Conservation (phyloP, 2,888 invertebrate genomes). For the Megastigmus dorsalis region DNA sequence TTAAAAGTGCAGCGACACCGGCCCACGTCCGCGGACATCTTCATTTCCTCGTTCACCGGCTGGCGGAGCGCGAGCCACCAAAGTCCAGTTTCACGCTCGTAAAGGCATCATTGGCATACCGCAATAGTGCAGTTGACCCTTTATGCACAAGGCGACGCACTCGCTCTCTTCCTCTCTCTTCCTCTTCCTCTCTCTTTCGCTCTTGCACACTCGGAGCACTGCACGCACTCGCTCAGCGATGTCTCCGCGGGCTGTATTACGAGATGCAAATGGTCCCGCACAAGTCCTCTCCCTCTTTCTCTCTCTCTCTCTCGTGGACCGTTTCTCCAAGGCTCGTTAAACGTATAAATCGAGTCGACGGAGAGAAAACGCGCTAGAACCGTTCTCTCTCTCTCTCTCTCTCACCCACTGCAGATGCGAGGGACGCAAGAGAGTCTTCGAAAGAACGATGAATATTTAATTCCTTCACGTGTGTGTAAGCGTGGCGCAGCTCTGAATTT, state of each 20-base stretch:
- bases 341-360: constrained; percentile 38
- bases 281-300: neutral
- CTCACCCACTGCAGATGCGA: neutral
- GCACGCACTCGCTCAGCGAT: neutral
- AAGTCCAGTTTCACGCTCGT: constrained; percentile 12
- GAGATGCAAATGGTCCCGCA: constrained; percentile 33
- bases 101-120: neutral
- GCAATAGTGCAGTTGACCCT: constrained; percentile 8
- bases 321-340: no score
- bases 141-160: no score
- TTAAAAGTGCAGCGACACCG: no score
- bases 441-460: constrained; percentile 55
- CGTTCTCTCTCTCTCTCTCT: neutral
- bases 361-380: no score
- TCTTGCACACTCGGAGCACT: neutral
- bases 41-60: neutral
- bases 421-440: neutral
- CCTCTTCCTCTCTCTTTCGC: no score
- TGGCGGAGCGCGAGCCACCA: neutral
- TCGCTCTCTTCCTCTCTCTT: no score
- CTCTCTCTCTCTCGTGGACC: no score
- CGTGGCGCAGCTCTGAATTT: constrained; percentile 21
- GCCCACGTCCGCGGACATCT: constrained; percentile 1
- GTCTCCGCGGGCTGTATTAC: constrained; percentile 23
- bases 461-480: constrained; percentile 27